phyloP scores from a whole-genome alignment of 2,888 invertebrate genomes.

The Drosophila meridiana region DNA sequence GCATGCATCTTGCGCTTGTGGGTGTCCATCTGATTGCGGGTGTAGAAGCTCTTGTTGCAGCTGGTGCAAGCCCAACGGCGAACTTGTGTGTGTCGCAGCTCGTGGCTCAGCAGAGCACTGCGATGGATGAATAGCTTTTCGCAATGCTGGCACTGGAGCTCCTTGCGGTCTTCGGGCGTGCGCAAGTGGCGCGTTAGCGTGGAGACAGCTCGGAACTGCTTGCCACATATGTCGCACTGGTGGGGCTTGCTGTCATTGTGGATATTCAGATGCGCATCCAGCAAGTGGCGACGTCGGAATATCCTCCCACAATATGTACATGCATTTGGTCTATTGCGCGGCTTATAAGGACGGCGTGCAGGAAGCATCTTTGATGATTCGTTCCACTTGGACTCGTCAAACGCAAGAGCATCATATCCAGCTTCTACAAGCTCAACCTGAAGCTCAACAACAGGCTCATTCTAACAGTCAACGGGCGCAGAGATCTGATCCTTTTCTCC shows the following conservation, averaged over 20 bases:
- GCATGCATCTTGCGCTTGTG: constrained; percentile 65
- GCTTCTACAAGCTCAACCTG: constrained; percentile 1
- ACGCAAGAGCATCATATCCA: constrained; percentile 9
- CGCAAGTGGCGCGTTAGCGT: constrained; percentile 65
- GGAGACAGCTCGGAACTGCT: constrained; percentile 65
- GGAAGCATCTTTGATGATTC: constrained; percentile 19
- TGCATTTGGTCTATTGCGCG: constrained; percentile 52
- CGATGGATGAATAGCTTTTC: constrained; percentile 61
- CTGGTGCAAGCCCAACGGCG: constrained; percentile 52
- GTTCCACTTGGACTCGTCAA: constrained; percentile 8
- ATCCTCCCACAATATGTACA: constrained; percentile 68
- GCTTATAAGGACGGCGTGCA: constrained; percentile 49
- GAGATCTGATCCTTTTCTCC: background rate
- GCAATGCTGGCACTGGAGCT: constrained; percentile 58
- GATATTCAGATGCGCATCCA: constrained; percentile 69
- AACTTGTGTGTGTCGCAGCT: constrained; percentile 65
- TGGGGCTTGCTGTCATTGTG: constrained; percentile 68
- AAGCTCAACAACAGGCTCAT: constrained; percentile 19
- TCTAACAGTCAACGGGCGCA: constrained; percentile 4
- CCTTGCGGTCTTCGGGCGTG: constrained; percentile 57
- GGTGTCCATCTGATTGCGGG: constrained; percentile 69
- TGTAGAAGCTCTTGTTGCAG: constrained; percentile 67
- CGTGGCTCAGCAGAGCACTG: constrained; percentile 67
- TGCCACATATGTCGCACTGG: constrained; percentile 71
- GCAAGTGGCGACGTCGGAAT: constrained; percentile 63